Evolutionary conservation across 2,797 vertebrate genomes (phyloP).

Genomic region (Kryptopterus vitreolus): DNA sequence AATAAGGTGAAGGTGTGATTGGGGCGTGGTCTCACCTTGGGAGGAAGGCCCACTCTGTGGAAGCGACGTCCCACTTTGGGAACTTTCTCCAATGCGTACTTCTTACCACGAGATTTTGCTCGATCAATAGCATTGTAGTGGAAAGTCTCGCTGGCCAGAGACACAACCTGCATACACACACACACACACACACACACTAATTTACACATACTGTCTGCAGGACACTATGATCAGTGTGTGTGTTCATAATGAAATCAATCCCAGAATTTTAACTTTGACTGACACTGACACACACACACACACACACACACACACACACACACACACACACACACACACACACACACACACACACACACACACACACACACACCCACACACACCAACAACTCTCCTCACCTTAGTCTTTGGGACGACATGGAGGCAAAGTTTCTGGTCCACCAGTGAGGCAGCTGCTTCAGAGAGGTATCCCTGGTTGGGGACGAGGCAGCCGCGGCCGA

Average conservation of each 20-base stretch:
- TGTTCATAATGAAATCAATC: neutral
- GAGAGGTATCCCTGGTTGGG: slow-evolving; percentile 98
- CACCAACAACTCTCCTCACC: slow-evolving; percentile 68
- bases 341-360: too few species aligned
- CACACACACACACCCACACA: too few species aligned
- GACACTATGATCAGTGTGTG: neutral
- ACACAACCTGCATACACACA: slow-evolving; percentile 79
- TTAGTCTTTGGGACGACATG: slow-evolving; percentile 95
- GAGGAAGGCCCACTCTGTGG: slow-evolving; percentile 94
- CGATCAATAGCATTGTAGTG: slow-evolving; percentile 94
- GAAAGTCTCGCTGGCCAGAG: slow-evolving; percentile 94
- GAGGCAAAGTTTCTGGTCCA: slow-evolving; percentile 90
- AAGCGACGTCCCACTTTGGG: slow-evolving; percentile 94
- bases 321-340: too few species aligned
- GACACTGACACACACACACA: too few species aligned
- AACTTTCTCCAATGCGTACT: slow-evolving; percentile 95
- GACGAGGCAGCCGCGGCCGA: slow-evolving; percentile 92
- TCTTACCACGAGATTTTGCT: slow-evolving; percentile 95
- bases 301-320: too few species aligned
- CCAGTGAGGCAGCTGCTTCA: slow-evolving; percentile 90
- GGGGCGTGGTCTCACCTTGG: slow-evolving; percentile 80
- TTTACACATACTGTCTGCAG: too few species aligned
- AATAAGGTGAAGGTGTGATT: neutral
- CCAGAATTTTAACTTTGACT: neutral
- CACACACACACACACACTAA: neutral